Percentiles rank a stretch among this genome's conserved stretches.
Evolutionary conservation across 1,140 invertebrate species (phyloP).

Genomic region (Solen grandis): DNA sequence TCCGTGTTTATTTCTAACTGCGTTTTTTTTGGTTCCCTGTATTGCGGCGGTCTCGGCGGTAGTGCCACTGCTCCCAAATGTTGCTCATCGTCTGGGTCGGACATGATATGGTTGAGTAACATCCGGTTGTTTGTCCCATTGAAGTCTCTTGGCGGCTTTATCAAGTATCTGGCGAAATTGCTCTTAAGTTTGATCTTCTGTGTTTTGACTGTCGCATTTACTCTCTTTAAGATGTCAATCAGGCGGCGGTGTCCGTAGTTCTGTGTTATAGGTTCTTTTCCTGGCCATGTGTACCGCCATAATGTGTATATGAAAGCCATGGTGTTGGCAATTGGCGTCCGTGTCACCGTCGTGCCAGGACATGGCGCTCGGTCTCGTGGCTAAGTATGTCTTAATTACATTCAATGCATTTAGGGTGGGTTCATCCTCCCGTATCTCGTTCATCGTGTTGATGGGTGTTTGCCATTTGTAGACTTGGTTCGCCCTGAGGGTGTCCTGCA

Average conservation of each 20-base stretch:
- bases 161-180: background rate
- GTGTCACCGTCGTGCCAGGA: background rate
- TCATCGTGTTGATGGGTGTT: background rate
- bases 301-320: background rate
- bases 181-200: constrained; percentile 1
- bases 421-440: background rate
- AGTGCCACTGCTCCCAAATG: background rate
- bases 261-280: background rate
- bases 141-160: background rate
- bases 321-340: background rate
- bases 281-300: background rate
- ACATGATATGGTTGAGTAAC: background rate
- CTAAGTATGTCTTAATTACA: background rate
- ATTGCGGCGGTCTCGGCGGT: no score
- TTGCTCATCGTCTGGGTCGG: no score
- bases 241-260: no score
- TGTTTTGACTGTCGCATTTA: background rate
- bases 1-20: background rate
- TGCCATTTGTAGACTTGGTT: background rate
- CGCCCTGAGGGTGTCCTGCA: background rate
- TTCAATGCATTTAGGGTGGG: background rate
- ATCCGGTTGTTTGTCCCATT: background rate
- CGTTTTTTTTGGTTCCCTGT: background rate
- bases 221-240: background rate
- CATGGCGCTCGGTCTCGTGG: background rate